These are phyloP conservation scores for Furnarius figulus DNA, from an alignment of 2,113 vertebrate species.

Conservation along the genomic window DNA sequence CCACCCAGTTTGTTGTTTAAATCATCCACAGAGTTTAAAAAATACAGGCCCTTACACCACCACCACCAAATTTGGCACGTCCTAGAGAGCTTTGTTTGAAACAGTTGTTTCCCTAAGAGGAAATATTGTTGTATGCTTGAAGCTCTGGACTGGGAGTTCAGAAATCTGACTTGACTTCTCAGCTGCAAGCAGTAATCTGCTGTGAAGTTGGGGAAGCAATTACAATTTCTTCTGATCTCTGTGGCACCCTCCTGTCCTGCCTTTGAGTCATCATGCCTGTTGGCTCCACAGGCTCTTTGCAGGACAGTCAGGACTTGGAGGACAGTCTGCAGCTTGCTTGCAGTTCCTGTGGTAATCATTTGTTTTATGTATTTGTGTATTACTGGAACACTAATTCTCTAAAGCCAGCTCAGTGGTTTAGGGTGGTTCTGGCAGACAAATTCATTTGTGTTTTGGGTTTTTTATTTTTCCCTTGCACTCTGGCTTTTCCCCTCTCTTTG, in stretches of 20 bases:
- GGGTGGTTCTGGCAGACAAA: background rate
- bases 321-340: background rate
- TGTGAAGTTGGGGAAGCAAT: background rate
- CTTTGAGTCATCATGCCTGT: fast-evolving
- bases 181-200: background rate
- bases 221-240: background rate
- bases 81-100: slow-evolving; percentile 4
- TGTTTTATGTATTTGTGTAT: background rate
- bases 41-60: background rate
- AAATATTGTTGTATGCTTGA: background rate
- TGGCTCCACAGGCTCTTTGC: background rate
- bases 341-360: background rate
- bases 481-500: background rate
- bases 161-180: background rate
- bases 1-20: slow-evolving; percentile 52
- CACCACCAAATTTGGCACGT: background rate
- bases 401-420: background rate
- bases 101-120: background rate
- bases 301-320: background rate
- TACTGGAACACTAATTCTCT: background rate
- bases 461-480: background rate
- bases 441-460: background rate
- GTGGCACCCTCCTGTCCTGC: background rate
- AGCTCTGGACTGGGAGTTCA: background rate
- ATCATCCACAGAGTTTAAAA: background rate